Base-by-base conservation (phyloP, 1,140 invertebrate genomes). In the Sycophila sp. region DNA sequence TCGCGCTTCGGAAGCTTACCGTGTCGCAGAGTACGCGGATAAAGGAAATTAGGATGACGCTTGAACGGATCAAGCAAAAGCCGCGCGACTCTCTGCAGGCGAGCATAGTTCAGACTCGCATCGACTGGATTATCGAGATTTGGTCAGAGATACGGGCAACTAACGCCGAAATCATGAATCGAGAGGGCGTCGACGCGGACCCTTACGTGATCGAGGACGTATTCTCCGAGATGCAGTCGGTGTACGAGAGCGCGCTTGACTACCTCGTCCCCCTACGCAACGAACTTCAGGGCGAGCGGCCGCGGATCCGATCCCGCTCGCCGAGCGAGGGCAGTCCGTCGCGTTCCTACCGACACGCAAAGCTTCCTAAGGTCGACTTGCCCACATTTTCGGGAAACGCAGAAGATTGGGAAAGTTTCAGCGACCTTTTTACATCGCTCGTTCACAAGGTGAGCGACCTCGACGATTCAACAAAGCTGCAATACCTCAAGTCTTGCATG, bases 361-460 rank as follows among this genome's bases (percentile, higher is more conserved):
- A 65, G 40, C 30, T 65, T 2, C 51, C 62, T 8, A 32, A 30
- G 19, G 17, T 68, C 3, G 22, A 75, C 6, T 58, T 78, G 8
- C 76, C 76, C 2, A 71, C 73, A 47, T 81, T 80, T 65, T 62
- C 45, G 0, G 78, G 77, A 4, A 65, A 69, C 40, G 79, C 78
- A 36, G 69, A 28, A 13, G 59, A 78, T 17, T 81, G 79, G 79
- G 68, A 74, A 15, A 73, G 74, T 10, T 81, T 81, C 45, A 71
- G 69, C 36, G 73, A 81, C 58, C 42, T 78, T 5, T 81, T 80
- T 51, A 32, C 68, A 0, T 64, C 74, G 49, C 53, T 79, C 0
- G 71, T 80, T 6, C 69, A 81, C 56, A 72, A 78, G 15, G 76
- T 75, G 15, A 56, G 63, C 2, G 34, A 60, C 0, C 49, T 80